Evolutionary conservation across 2,888 invertebrate species (phyloP).

Genomic region (Yponomeuta evonymella): DNA sequence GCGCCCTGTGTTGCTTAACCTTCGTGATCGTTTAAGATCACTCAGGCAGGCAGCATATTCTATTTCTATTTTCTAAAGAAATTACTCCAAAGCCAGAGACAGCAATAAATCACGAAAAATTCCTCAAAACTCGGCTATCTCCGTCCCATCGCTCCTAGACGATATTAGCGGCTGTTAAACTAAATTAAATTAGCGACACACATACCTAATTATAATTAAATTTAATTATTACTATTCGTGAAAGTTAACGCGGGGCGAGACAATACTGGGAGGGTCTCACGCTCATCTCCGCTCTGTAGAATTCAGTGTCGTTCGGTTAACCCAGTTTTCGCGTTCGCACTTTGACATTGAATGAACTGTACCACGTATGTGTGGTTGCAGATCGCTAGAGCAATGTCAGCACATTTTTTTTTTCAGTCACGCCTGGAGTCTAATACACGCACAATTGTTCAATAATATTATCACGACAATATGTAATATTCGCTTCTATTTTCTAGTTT

Average conservation of each 20-base stretch:
- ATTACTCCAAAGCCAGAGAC: background rate
- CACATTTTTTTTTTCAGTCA: too few relatives aligned
- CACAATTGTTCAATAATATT: too few relatives aligned
- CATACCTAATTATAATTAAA: constrained; percentile 43
- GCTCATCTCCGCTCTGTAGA: constrained; percentile 29
- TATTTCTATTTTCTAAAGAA: too few relatives aligned
- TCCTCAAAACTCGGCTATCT: background rate
- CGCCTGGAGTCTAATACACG: too few relatives aligned
- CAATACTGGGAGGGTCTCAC: constrained; percentile 63
- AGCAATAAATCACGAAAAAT: background rate
- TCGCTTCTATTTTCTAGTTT: too few relatives aligned
- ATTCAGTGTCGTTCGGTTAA: constrained; percentile 12
- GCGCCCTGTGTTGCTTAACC: too few relatives aligned
- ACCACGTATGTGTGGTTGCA: background rate
- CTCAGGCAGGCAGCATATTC: too few relatives aligned
- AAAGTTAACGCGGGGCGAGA: constrained; percentile 43
- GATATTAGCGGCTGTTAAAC: constrained; percentile 34
- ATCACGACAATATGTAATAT: too few relatives aligned
- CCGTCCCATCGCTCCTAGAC: background rate
- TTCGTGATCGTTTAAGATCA: too few relatives aligned
- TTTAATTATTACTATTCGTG: constrained; percentile 48
- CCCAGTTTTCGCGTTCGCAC: constrained; percentile 14
- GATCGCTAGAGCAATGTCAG: too few relatives aligned
- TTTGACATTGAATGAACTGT: constrained; percentile 5
- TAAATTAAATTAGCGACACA: constrained; percentile 65